phyloP scores from a whole-genome alignment of 2,113 vertebrate species.

The Zosterops lateralis region DNA sequence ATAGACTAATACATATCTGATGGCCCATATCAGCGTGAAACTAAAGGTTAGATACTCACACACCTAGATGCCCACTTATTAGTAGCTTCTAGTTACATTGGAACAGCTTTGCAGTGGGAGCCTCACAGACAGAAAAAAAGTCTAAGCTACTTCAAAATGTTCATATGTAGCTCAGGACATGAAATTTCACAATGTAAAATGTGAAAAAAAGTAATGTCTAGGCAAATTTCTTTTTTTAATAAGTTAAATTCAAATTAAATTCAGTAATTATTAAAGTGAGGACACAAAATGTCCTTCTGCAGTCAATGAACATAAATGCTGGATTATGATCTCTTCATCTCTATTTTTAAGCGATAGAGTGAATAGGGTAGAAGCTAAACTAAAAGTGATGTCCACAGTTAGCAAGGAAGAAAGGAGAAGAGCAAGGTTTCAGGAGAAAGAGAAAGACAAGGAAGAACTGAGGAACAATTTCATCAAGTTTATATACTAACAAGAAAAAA shows the following conservation, averaged over 20 bases:
- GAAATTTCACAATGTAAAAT: background rate
- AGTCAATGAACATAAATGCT: background rate
- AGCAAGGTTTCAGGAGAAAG: background rate
- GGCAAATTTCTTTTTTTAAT: background rate
- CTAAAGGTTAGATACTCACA: background rate
- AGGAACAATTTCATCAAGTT: background rate
- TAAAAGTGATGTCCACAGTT: rapidly evolving
- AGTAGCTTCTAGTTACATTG: background rate
- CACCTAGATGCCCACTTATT: background rate
- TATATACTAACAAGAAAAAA: background rate
- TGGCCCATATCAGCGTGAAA: background rate
- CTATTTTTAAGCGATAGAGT: background rate
- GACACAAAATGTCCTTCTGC: background rate
- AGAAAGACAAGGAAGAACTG: background rate
- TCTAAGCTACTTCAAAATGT: background rate
- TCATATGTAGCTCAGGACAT: background rate
- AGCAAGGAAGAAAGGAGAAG: background rate
- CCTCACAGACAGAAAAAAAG: background rate
- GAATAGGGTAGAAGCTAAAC: background rate
- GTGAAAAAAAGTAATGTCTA: background rate
- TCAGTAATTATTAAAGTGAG: background rate
- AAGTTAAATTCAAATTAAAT: background rate
- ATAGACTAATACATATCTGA: background rate
- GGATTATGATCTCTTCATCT: background rate
- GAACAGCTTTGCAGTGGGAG: background rate